A percentile compares a stretch with the other conserved stretches of the same genome.
Conservation (phyloP, 1,140 invertebrate genomes). For the Antheraea pernyi region DNA sequence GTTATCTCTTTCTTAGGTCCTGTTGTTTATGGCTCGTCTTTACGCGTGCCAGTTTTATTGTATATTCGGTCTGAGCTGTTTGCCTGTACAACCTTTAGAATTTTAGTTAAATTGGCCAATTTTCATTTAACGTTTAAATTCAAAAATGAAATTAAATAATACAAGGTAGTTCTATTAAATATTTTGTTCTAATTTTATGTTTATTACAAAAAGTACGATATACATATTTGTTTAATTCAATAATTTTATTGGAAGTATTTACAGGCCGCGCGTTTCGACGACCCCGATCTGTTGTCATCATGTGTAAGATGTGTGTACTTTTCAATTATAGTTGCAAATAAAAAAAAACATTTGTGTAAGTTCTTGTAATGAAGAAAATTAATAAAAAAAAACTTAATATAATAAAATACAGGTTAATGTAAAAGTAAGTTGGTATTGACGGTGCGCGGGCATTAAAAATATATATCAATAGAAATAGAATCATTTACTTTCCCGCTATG, state of each 20-base stretch:
- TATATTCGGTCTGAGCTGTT: not conserved
- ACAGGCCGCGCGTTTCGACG: conserved; percentile 41
- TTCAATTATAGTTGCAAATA: conserved; percentile 55
- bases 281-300: conserved; percentile 62
- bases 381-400: conserved; percentile 35
- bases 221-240: too few relatives aligned
- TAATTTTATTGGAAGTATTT: not conserved
- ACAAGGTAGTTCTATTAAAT: too few relatives aligned
- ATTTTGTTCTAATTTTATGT: too few relatives aligned
- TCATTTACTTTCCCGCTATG: not conserved
- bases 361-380: conserved; percentile 62
- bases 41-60: conserved; percentile 33
- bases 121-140: too few relatives aligned
- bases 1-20: conserved; percentile 77
- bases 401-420: conserved; percentile 43
- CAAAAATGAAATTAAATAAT: too few relatives aligned
- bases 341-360: conserved; percentile 56
- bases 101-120: too few relatives aligned
- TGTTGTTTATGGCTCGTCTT: conserved; percentile 62
- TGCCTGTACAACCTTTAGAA: not conserved
- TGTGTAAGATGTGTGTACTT: conserved; percentile 45
- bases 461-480: not conserved
- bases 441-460: conserved; percentile 42
- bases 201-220: too few relatives aligned
- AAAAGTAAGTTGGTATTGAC: conserved; percentile 54